Percentiles rank a stretch among this genome's conserved stretches.
phyloP scores from a whole-genome alignment of 2,797 vertebrate genomes.

The Tarsius wallacei region DNA sequence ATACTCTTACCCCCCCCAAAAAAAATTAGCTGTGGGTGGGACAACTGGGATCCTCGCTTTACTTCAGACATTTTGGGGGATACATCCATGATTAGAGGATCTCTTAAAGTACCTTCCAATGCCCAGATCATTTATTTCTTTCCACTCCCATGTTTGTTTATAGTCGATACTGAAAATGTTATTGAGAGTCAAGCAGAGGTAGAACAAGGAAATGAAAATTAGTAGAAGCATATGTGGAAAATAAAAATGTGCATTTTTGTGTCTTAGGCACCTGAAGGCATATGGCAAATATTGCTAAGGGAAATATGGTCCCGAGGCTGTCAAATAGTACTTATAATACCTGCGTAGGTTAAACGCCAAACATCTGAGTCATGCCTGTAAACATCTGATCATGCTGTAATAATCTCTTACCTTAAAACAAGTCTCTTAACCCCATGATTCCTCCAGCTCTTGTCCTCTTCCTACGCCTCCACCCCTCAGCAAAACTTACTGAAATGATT shows the following conservation, averaged over 20 bases:
- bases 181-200: conserved; percentile 33
- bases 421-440: background rate
- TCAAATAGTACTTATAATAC: background rate
- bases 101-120: background rate
- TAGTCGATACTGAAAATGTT: conserved; percentile 25
- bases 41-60: background rate
- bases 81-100: background rate
- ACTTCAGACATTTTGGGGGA: background rate
- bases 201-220: conserved; percentile 44
- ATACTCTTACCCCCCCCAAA: too few species aligned
- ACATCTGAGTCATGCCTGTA: background rate
- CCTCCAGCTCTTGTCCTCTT: background rate
- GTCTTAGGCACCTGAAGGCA: background rate
- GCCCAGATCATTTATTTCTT: conserved; percentile 13
- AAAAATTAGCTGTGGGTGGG: background rate
- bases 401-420: conserved; percentile 3
- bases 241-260: background rate
- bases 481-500: background rate
- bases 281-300: background rate
- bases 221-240: background rate
- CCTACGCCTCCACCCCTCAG: background rate
- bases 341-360: background rate
- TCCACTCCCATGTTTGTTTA: conserved; percentile 24
- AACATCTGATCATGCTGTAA: background rate
- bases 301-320: background rate